A percentile compares a stretch with the other conserved stretches of the same genome.
Conservation (phyloP, 2,888 invertebrate genomes). For the Drosophila anomelani region DNA sequence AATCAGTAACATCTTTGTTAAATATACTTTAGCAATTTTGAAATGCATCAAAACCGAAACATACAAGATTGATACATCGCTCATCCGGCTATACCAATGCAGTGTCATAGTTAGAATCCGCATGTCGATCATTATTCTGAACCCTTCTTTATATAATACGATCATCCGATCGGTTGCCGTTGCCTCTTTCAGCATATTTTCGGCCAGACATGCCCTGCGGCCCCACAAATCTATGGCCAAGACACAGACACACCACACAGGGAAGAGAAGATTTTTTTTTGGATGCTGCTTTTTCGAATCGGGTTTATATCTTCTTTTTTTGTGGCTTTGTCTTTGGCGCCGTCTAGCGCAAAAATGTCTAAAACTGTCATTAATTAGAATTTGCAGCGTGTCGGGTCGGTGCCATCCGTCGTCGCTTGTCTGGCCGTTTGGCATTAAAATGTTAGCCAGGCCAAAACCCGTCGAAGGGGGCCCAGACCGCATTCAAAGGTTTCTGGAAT, state of each 20-base stretch:
- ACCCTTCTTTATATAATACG: slow-evolving; percentile 32
- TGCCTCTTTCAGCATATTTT: slow-evolving; percentile 38
- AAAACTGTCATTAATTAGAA: slow-evolving; percentile 64
- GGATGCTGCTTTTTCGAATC: slow-evolving; percentile 26
- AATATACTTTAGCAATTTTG: too few species aligned
- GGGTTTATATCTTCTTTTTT: slow-evolving; percentile 14
- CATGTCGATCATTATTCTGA: slow-evolving; percentile 29
- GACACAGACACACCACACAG: slow-evolving; percentile 18
- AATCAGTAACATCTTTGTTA: neutral
- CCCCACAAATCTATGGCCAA: slow-evolving; percentile 25
- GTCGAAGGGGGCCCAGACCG: slow-evolving; percentile 19
- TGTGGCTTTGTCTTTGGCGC: slow-evolving; percentile 40
- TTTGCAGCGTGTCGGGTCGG: slow-evolving; percentile 50
- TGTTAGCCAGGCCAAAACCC: slow-evolving; percentile 34
- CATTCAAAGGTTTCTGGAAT: slow-evolving; percentile 62
- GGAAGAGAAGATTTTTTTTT: slow-evolving; percentile 8
- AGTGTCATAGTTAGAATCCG: slow-evolving; percentile 13
- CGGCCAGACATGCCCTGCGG: slow-evolving; percentile 43
- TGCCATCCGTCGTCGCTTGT: slow-evolving; percentile 49
- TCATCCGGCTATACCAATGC: neutral
- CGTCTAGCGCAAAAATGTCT: slow-evolving; percentile 51
- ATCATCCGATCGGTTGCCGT: slow-evolving; percentile 38
- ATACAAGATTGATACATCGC: slow-evolving; percentile 23
- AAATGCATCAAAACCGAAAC: neutral
- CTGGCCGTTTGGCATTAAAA: slow-evolving; percentile 47